A percentile compares a stretch with the other conserved stretches of the same genome.
Evolutionary conservation across 2,797 vertebrate genomes (phyloP).

Genomic region (Catostomus latipinnis): DNA sequence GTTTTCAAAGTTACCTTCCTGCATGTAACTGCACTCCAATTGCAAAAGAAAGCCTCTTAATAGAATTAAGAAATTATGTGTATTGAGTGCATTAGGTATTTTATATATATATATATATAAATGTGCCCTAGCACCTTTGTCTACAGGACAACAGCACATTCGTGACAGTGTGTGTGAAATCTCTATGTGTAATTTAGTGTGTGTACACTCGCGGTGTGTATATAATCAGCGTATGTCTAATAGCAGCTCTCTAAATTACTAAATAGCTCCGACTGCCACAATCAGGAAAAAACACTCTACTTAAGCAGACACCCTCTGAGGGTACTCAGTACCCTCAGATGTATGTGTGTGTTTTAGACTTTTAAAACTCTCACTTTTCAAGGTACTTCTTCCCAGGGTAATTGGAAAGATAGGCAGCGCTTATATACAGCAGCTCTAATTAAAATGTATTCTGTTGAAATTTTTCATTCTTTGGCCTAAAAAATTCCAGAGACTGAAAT

Average conservation of each 20-base stretch:
- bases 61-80: neutral
- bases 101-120: neutral
- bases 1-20: too few relatives aligned
- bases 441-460: conserved; percentile 14
- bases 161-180: neutral
- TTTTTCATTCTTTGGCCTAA: neutral
- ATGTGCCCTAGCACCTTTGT: neutral
- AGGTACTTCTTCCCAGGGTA: conserved; percentile 1
- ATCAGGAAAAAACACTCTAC: conserved; percentile 2
- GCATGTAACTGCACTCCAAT: neutral
- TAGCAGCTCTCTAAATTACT: conserved; percentile 30
- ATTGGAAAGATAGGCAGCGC: conserved; percentile 6
- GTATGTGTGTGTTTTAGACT: neutral
- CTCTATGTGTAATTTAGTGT: conserved; percentile 16
- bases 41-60: neutral
- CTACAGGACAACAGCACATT: neutral
- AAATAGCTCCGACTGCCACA: conserved; percentile 40
- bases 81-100: neutral
- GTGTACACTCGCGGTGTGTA: conserved; percentile 4
- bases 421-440: conserved; percentile 17
- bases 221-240: conserved; percentile 37
- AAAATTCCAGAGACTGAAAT: neutral
- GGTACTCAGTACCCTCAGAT: neutral
- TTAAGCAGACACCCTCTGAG: conserved; percentile 3
- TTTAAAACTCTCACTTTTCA: conserved; percentile 1